Percentiles rank a stretch among this genome's conserved stretches.
Evolutionary conservation across 2,797 vertebrate genomes (phyloP).

Genomic region (Ibycter americanus): DNA sequence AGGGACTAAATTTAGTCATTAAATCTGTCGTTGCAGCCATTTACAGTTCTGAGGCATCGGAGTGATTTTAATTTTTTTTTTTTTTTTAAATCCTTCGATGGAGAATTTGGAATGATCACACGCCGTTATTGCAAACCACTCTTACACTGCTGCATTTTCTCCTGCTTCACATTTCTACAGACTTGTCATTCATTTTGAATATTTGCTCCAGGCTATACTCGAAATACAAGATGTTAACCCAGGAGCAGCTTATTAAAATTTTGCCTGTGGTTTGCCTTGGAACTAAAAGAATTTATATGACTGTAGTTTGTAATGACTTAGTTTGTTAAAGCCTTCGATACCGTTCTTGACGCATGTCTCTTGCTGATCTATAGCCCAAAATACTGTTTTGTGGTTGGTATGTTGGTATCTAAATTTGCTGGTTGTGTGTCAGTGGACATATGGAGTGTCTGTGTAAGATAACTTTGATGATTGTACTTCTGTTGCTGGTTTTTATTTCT

Average conservation of each 20-base stretch:
- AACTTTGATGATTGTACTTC: not conserved
- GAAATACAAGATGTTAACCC: constrained; percentile 13
- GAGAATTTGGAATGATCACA: not conserved
- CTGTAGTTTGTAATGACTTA: not conserved
- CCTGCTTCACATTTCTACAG: not conserved
- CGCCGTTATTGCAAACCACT: not conserved
- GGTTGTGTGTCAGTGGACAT: not conserved
- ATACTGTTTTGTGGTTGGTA: not conserved
- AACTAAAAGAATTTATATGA: not conserved
- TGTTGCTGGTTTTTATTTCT: not conserved
- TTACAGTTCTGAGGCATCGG: not conserved
- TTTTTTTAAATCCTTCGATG: not conserved
- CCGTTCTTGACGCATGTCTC: not conserved
- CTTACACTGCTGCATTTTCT: not conserved
- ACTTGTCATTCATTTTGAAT: not conserved
- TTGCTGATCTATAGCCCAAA: not conserved
- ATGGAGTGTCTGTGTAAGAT: not conserved
- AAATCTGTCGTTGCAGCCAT: not conserved
- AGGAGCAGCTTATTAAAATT: constrained; percentile 2
- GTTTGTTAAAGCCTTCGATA: not conserved
- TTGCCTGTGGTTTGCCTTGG: not conserved
- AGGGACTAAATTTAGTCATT: not conserved
- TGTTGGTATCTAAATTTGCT: not conserved
- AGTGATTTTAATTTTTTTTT: not conserved
- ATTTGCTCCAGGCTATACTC: not conserved